Conservation (phyloP, 2,113 vertebrate species). For the Balaeniceps rex region DNA sequence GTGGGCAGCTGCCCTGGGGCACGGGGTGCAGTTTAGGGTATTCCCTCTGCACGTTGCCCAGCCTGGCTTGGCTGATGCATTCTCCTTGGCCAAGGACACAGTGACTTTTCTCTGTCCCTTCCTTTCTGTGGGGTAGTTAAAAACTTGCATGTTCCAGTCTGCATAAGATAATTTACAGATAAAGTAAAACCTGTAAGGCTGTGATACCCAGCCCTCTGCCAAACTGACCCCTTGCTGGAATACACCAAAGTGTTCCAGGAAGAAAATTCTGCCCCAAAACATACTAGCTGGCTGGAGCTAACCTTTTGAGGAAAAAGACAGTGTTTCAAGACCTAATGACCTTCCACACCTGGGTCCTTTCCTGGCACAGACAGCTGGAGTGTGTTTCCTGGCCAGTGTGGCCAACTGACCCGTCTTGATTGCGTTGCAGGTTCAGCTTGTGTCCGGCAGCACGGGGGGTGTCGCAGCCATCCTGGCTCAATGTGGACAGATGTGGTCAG, state of each 20-base stretch:
- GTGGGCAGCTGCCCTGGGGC: not conserved
- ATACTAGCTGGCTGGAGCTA: not conserved
- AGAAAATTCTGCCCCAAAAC: not conserved
- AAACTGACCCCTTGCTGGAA: not conserved
- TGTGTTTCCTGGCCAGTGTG: fast-evolving
- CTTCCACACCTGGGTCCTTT: not conserved
- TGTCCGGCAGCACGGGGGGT: not conserved
- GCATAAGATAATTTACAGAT: not conserved
- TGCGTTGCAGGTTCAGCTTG: not conserved
- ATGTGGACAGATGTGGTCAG: not conserved
- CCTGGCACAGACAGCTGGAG: not conserved
- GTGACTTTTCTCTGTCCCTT: not conserved
- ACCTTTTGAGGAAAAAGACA: not conserved
- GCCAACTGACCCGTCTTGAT: not conserved
- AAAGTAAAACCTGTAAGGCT: not conserved
- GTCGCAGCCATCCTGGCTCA: fast-evolving
- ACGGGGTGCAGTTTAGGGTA: not conserved
- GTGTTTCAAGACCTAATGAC: not conserved
- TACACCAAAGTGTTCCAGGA: not conserved
- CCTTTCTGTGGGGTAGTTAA: not conserved
- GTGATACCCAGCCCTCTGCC: not conserved
- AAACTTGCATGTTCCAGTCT: not conserved
- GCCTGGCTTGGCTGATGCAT: not conserved
- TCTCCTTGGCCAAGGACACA: not conserved
- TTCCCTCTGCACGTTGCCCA: fast-evolving